Conservation (phyloP, 2,797 vertebrate species). For the Hirundo rustica region DNA sequence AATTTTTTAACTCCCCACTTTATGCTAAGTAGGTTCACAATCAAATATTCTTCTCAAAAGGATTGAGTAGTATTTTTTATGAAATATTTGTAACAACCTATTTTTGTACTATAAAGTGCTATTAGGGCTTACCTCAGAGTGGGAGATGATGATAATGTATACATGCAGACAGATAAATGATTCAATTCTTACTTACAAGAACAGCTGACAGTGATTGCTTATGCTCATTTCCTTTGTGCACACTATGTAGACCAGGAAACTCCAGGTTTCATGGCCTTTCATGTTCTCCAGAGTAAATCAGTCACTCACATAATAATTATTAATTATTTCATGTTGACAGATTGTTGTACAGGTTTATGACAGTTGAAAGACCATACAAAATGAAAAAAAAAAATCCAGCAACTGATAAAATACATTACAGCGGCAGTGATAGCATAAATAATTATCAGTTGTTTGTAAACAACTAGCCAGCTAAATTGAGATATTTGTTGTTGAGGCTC, state of each 20-base stretch:
- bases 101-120: conserved; percentile 71
- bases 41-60: neutral
- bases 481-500: neutral
- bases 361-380: conserved; percentile 69
- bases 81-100: conserved; percentile 63
- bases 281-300: conserved; percentile 77
- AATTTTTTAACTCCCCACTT: neutral
- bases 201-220: conserved; percentile 84
- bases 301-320: conserved; percentile 79
- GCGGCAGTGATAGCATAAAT: conserved; percentile 21
- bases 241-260: conserved; percentile 70
- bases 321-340: conserved; percentile 75
- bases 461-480: conserved; percentile 3
- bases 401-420: conserved; percentile 55
- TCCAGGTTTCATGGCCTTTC: conserved; percentile 75
- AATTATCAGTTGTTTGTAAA: conserved; percentile 59
- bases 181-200: conserved; percentile 87
- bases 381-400: conserved; percentile 39
- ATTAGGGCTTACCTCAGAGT: conserved; percentile 65
- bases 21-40: neutral
- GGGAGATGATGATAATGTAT: conserved; percentile 78
- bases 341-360: conserved; percentile 73
- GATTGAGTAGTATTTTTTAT: conserved; percentile 30
- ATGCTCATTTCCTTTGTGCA: conserved; percentile 80
- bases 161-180: conserved; percentile 85